phyloP scores from a whole-genome alignment of 2,113 vertebrate species.

The Sula dactylatra region DNA sequence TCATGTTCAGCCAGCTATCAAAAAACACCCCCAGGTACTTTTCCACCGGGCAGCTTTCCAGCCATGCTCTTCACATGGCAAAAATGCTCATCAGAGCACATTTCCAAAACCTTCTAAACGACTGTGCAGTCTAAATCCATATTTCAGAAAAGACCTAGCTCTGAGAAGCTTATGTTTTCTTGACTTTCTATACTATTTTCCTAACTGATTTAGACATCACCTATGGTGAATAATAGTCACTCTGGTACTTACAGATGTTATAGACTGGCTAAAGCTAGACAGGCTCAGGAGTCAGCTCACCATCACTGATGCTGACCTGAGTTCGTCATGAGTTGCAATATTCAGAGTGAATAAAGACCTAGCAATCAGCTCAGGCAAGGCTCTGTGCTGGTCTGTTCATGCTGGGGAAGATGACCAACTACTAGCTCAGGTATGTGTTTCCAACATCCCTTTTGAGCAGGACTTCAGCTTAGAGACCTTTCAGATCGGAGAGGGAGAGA shows the following conservation, averaged over 20 bases:
- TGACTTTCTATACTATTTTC: neutral
- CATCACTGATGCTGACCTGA: neutral
- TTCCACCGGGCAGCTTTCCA: too few species aligned
- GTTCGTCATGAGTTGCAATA: neutral
- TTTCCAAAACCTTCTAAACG: neutral
- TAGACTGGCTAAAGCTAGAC: neutral
- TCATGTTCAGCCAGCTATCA: too few species aligned
- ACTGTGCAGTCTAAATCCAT: neutral
- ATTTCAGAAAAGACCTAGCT: neutral
- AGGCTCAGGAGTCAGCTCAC: neutral
- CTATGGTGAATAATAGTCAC: neutral
- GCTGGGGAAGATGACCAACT: neutral
- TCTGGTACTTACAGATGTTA: neutral
- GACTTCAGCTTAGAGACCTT: neutral
- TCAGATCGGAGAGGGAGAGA: neutral
- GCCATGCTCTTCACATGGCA: neutral
- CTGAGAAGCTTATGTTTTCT: neutral
- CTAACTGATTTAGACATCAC: neutral
- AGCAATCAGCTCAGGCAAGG: neutral
- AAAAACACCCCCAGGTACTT: too few species aligned
- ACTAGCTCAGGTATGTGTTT: neutral
- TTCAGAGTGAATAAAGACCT: neutral
- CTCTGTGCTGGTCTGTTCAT: neutral
- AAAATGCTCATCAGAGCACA: neutral
- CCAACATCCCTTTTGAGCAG: neutral